Base-by-base conservation (phyloP, 2,113 vertebrate species). In the Indicator indicator region DNA sequence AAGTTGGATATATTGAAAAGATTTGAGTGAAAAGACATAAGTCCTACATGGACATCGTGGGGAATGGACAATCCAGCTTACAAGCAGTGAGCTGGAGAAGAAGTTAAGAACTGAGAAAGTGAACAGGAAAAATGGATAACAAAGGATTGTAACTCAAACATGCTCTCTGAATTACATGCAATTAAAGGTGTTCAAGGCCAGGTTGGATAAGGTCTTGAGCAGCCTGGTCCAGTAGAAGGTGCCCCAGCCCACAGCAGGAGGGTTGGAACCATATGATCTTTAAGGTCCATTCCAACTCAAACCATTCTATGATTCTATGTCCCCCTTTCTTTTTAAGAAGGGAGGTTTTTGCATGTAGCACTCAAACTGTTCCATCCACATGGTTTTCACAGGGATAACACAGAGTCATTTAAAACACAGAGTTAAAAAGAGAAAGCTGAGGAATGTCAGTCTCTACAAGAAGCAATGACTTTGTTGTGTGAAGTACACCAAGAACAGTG, bases 381-480 rank as follows among this genome's bases (percentile, higher is more conserved):
- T 0, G 0, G 24, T 15, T 59, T 38, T 68, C n/a, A 33, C 17
- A 32, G 13, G 69, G 30, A 46, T 36, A 80, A 24, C 23, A 27
- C 4, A 32, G 6, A 50, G 17, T 13, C 33, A 63, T 23, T 50
- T 27, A 50, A 44, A 74, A 65, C 0, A 52, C 7, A 52, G 6
- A 0, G 42, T 13, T n/a, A 48, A 18, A 54, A 65, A 65, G 67
- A 18, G 38, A 33, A 67, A 82, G 65, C 32, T 68, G 7, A 18
- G 5, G 38, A 76, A 44, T 1, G 11, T 38, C 32, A 64, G 12
- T 38, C 27, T 38, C 14, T 36, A 32, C 9, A 13, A 48, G 30
- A 72, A 60, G 42, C 18, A 10, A 15, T 1, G 11, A 42, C 20
- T 12, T 38, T 26, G 7, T 5, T 1, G 0, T 5, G 19, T 15